Base-by-base conservation (phyloP, 2,797 vertebrate genomes). In the Limosa lapponica region DNA sequence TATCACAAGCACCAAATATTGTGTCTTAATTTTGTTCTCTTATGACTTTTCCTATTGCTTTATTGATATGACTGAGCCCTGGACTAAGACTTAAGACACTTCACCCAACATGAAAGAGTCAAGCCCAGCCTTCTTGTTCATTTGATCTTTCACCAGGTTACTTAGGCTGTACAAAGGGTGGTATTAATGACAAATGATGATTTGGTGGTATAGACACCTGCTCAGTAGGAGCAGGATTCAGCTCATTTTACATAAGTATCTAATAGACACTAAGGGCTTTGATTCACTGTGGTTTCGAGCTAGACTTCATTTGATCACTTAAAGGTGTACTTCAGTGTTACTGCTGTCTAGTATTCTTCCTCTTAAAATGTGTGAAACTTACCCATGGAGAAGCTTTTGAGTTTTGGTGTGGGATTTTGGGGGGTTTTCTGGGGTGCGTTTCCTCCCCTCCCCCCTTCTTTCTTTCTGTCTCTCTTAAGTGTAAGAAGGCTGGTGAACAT, bases 361-460 rank as follows among this genome's bases (percentile, higher is more conserved):
- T 28, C 27, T 51, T 57, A 62, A 73, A 58, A 64, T 20, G 11
- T 46, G 30, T 46, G 37, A 41, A 58, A 64, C 14, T 34, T 24
- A 8, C 1, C 5, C 4, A 20, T 10, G 18, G 37, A 52, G 37
- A 73, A 69, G 4, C 20, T 34, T 39, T 49, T 52, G 19, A 3
- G 13, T 54, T 61, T 41, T 59, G 34, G 8, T 52, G 23, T 32
- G 18, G 14, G 10, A 11, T 28, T 73, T 51, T 39, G 30, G 51
- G 16, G 16, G 12, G 4, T 39, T 17, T 65, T 32, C 43, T 22
- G 3, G 4, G 46, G 11, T 46, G 6, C 17, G 39, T 58, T 32
- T 7, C 8, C 13, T 8, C 6, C 4, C 3, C 8, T 18, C 8
- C 5, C 46, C 5, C 24, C 13, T 8, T 27, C 11, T 24, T 13